Conservation (phyloP, 2,113 vertebrate species). For the Hyperopisus bebe region DNA sequence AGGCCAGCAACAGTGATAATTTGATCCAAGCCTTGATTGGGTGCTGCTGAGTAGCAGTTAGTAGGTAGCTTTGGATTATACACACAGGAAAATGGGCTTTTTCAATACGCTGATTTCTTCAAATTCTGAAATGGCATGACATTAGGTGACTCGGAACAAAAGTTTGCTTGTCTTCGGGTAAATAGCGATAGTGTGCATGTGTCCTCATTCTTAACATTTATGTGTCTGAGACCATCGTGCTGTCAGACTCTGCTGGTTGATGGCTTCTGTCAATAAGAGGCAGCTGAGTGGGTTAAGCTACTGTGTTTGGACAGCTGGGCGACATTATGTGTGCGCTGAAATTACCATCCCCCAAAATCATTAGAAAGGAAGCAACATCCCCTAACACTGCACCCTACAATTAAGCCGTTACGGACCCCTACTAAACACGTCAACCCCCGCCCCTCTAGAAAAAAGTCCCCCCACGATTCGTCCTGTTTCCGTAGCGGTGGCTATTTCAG, state of each 20-base stretch:
- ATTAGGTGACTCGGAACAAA: neutral
- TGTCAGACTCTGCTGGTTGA: conserved; percentile 23
- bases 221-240: neutral
- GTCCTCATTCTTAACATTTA: neutral
- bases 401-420: conserved; percentile 46
- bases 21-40: neutral
- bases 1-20: neutral
- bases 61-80: neutral
- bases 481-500: conserved; percentile 59
- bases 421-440: conserved; percentile 33
- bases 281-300: conserved; percentile 25
- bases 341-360: conserved; percentile 46
- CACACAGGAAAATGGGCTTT: neutral
- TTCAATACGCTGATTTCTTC: neutral
- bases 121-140: neutral
- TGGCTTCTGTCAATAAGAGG: conserved; percentile 33
- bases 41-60: neutral
- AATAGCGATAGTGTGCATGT: neutral
- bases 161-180: neutral
- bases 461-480: conserved; percentile 31
- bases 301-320: conserved; percentile 62
- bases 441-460: neutral
- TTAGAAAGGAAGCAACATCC: conserved; percentile 51
- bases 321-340: conserved; percentile 53
- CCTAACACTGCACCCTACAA: conserved; percentile 43